phyloP scores from a whole-genome alignment of 2,113 vertebrate species.

The Tonatia bakeri region DNA sequence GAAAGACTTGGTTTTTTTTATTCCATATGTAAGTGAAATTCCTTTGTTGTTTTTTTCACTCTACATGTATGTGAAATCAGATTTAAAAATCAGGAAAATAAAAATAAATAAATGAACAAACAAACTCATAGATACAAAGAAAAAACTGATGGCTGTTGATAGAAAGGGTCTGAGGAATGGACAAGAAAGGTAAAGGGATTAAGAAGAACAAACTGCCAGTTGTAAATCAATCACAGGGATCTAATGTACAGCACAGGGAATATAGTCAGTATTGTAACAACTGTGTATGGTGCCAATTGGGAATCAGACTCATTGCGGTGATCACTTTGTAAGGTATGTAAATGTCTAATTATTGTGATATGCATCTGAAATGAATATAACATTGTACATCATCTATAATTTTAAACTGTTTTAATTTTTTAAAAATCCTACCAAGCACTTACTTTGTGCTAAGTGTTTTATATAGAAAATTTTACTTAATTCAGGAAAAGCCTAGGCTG shows the following conservation, averaged over 20 bases:
- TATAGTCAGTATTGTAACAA: background rate
- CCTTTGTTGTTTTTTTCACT: background rate
- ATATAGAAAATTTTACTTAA: background rate
- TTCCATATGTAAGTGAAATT: no score
- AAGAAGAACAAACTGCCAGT: background rate
- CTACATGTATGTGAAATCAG: background rate
- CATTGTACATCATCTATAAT: background rate
- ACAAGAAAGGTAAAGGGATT: background rate
- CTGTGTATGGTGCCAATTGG: background rate
- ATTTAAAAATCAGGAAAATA: no score
- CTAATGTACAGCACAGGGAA: background rate
- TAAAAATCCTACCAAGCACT: background rate
- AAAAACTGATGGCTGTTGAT: background rate
- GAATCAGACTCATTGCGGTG: background rate
- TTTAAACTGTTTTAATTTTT: background rate
- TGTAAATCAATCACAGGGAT: background rate
- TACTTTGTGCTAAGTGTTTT: background rate
- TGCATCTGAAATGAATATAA: background rate
- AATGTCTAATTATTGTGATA: background rate
- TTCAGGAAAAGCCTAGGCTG: background rate
- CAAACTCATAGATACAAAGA: background rate
- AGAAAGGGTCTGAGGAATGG: no score
- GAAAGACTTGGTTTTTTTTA: background rate
- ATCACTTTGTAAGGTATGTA: background rate
- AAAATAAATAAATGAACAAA: background rate